Percentiles rank a stretch among this genome's conserved stretches.
Evolutionary conservation across 2,888 invertebrate species (phyloP).

Genomic region (Hirtodrosophila duncani): DNA sequence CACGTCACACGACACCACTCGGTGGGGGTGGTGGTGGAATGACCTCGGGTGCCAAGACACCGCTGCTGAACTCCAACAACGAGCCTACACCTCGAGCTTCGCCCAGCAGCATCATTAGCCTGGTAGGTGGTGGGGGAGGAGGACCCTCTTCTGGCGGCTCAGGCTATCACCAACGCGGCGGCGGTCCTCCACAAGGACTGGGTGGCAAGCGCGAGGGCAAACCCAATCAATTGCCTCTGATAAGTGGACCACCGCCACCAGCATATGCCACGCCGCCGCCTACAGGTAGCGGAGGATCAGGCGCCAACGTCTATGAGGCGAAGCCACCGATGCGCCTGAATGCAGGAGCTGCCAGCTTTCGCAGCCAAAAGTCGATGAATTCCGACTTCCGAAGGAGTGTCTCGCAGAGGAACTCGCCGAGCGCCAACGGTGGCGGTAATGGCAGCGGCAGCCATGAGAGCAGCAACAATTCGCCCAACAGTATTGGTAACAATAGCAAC

Average conservation of each 20-base stretch:
- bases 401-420: slow-evolving; percentile 78
- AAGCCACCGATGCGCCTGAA: slow-evolving; percentile 73
- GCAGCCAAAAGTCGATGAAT: slow-evolving; percentile 73
- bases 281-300: slow-evolving; percentile 27
- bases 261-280: slow-evolving; percentile 33
- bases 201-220: slow-evolving; percentile 67
- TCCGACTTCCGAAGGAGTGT: slow-evolving; percentile 75
- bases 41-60: slow-evolving; percentile 57
- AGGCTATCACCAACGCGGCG: slow-evolving; percentile 64
- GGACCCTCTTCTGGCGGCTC: slow-evolving; percentile 7
- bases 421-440: slow-evolving; percentile 71
- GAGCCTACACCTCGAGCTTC: slow-evolving; percentile 71
- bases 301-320: slow-evolving; percentile 43
- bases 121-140: slow-evolving; percentile 46
- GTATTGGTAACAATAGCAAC: slow-evolving; percentile 56
- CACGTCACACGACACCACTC: slow-evolving; percentile 53
- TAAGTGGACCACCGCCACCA: slow-evolving; percentile 71
- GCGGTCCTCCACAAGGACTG: slow-evolving; percentile 61
- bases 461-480: slow-evolving; percentile 78
- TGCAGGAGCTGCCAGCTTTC: slow-evolving; percentile 69
- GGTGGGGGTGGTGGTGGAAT: too few relatives aligned
- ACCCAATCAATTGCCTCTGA: slow-evolving; percentile 63
- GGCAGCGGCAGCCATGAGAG: slow-evolving; percentile 73
- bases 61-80: slow-evolving; percentile 65
- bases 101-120: slow-evolving; percentile 57